Base-by-base conservation (phyloP, 2,888 invertebrate species). In the Aspidiotus rigidus region DNA sequence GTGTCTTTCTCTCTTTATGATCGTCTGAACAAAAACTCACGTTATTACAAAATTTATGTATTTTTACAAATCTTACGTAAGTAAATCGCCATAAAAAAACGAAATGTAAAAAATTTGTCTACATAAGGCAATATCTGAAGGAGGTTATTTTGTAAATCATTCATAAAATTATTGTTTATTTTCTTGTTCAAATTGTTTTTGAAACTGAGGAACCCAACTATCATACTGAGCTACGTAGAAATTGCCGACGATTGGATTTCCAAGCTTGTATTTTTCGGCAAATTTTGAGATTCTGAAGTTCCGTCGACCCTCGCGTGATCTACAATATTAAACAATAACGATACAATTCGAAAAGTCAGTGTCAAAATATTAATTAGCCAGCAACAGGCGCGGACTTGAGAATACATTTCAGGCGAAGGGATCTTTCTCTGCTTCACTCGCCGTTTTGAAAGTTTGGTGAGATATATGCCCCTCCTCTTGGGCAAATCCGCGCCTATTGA, bases 201-300 rank as follows among this genome's bases (percentile, higher is more conserved):
- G 91, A 7, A 94, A 80, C 71, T 83, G 83, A 0, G 93, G 93
- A 0, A 93, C 93, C 76, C 93, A 94, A 74, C 89, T 89, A 76
- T 95, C 94, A 78, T 83, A 93, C 77, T 90, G 84, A 0, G 93
- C 93, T 77, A 88, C 86, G 77, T 86, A 95, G 76, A 93, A 87
- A 77, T 93, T 95, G 15, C 90, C 93, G 67, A 91, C 91, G 17
- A 93, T 80, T 0, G 93, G 93, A 63, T 85, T 79, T 0, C 89
- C 91, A 13, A 95, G 80, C 2, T 85, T 83, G 77, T 94, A 88
- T 75, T 93, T 93, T 71, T 84, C 82, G 0, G 91, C 92, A 75
- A 95, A 89, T 44, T 84, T 83, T 62, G 79, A 82, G 63, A 89
- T 86, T 7, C 88, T 87, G 76, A 84, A 86, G 16, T 81, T 79